Percentiles rank a stretch among this genome's conserved stretches.
Evolutionary conservation across 2,797 vertebrate species (phyloP).

Genomic region (Harpagifer antarcticus): DNA sequence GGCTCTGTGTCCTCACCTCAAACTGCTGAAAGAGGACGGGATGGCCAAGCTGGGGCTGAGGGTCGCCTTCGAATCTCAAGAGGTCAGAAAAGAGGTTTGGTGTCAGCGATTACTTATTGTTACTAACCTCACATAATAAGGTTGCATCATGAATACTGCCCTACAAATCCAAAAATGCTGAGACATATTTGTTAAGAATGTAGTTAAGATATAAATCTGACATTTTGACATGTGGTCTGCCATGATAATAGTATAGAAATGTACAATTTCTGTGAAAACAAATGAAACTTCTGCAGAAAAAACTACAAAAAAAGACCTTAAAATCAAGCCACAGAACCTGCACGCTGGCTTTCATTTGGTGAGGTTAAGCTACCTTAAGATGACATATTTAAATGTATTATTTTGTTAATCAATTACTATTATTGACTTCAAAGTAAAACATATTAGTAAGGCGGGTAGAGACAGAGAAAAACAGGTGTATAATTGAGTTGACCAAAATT

Average conservation of each 20-base stretch:
- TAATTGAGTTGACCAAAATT: not conserved
- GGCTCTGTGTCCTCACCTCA: conserved; percentile 95
- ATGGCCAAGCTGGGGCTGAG: conserved; percentile 97
- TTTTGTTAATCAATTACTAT: not conserved
- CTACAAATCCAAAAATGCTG: not conserved
- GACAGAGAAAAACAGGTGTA: not conserved
- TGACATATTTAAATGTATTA: not conserved
- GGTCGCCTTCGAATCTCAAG: conserved; percentile 93
- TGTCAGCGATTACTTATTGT: not conserved
- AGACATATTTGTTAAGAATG: not conserved
- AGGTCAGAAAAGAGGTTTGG: conserved; percentile 81
- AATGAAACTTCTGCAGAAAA: not conserved
- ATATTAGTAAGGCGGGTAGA: not conserved
- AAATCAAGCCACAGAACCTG: not conserved
- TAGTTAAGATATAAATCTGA: not conserved
- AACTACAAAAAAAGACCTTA: too few species aligned
- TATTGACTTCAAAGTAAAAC: not conserved
- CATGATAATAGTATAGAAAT: not conserved
- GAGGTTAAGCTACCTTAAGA: not conserved
- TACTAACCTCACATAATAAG: not conserved
- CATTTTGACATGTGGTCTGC: not conserved
- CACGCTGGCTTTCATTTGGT: not conserved
- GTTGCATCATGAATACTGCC: not conserved
- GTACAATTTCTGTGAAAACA: not conserved
- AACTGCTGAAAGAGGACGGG: conserved; percentile 96